A percentile compares a stretch with the other conserved stretches of the same genome.
These are phyloP conservation scores for Trogon melanurus DNA, from an alignment of 2,113 vertebrate genomes.

Conservation along the genomic window DNA sequence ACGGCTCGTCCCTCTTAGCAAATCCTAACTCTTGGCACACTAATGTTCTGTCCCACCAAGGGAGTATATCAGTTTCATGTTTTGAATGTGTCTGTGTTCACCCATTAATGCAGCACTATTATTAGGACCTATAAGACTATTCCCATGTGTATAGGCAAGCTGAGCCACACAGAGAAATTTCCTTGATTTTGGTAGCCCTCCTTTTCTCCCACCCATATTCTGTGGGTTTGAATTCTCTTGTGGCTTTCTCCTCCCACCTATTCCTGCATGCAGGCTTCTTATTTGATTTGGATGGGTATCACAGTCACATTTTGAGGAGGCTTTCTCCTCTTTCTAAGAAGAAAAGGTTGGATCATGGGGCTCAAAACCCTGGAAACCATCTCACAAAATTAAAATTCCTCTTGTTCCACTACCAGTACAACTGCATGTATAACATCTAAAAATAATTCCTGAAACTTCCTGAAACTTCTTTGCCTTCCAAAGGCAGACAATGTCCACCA, in stretches of 20 bases:
- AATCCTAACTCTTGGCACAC: neutral
- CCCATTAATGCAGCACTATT: neutral
- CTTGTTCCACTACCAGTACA: neutral
- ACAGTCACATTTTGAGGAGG: neutral
- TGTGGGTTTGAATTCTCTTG: neutral
- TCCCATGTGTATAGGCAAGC: neutral
- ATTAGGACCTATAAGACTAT: neutral
- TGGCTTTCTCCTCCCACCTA: neutral
- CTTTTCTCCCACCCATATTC: neutral
- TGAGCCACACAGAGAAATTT: neutral
- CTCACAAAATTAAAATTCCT: neutral
- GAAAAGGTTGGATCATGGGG: neutral
- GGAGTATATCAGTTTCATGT: neutral
- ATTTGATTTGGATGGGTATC: neutral
- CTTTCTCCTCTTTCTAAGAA: neutral
- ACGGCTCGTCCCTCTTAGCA: neutral
- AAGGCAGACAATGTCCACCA: neutral
- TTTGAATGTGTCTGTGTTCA: neutral
- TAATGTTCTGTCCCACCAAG: neutral
- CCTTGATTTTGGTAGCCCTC: neutral
- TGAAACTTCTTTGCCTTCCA: neutral
- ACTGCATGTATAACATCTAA: neutral
- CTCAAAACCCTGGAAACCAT: neutral
- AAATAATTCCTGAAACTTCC: neutral
- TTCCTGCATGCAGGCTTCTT: neutral